Evolutionary conservation across 2,888 invertebrate species (phyloP).

Genomic region (Hylaea fasciaria): DNA sequence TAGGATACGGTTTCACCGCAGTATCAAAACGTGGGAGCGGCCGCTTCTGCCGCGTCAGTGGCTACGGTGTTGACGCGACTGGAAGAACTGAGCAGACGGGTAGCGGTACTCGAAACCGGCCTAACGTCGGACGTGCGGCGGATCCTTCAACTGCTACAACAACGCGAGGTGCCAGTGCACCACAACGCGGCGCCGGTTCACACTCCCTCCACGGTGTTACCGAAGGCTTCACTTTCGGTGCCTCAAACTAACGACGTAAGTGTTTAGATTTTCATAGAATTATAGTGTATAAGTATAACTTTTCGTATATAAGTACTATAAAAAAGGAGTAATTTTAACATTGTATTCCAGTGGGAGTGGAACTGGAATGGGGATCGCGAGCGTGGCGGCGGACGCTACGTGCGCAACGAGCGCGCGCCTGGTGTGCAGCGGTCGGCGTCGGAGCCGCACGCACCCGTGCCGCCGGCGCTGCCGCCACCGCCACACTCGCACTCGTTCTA

Average conservation of each 20-base stretch:
- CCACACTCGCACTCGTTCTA: conserved; percentile 84
- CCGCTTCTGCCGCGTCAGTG: conserved; percentile 72
- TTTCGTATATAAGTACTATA: no score
- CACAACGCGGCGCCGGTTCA: conserved; percentile 65
- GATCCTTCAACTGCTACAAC: conserved; percentile 88
- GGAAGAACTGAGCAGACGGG: conserved; percentile 88
- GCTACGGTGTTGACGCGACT: conserved; percentile 86
- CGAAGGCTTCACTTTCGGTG: conserved; percentile 75
- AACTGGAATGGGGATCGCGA: conserved; percentile 70
- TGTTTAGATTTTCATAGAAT: background rate
- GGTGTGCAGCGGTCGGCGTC: conserved; percentile 86
- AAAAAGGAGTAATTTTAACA: no score
- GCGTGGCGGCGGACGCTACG: conserved; percentile 52
- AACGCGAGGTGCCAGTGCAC: conserved; percentile 62
- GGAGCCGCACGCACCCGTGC: conserved; percentile 85
- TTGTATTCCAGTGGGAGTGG: conserved; percentile 72
- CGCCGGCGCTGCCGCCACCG: conserved; percentile 78
- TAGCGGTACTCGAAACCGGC: conserved; percentile 89
- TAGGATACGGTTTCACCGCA: conserved; percentile 78
- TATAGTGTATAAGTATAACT: no score
- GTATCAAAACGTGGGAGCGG: conserved; percentile 77
- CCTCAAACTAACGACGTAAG: conserved; percentile 72
- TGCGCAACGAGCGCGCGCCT: conserved; percentile 72
- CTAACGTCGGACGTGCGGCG: conserved; percentile 90
- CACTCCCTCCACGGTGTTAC: conserved; percentile 71